Evolutionary conservation across 2,888 invertebrate genomes (phyloP).

Genomic region (Alloscopus bannaensis): DNA sequence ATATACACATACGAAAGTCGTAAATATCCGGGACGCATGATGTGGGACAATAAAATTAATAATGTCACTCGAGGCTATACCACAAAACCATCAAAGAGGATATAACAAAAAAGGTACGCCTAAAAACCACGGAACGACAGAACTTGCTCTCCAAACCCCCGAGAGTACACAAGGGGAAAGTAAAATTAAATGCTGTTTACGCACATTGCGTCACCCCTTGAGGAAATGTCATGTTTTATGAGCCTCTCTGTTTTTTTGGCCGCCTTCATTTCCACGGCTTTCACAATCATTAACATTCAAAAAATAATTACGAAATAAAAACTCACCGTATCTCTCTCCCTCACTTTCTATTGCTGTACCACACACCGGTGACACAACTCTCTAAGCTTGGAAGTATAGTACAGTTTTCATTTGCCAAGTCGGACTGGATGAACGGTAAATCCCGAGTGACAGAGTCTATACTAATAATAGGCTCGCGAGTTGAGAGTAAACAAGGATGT

Average conservation of each 20-base stretch:
- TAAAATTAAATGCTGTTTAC: slow-evolving; percentile 37
- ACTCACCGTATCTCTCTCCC: too few species aligned
- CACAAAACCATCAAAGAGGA: slow-evolving; percentile 38
- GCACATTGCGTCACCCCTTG: background rate
- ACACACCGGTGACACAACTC: too few species aligned
- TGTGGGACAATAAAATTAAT: slow-evolving; percentile 17
- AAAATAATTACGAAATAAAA: background rate
- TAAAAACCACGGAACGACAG: too few species aligned
- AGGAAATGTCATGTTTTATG: slow-evolving; percentile 1
- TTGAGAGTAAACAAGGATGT: background rate
- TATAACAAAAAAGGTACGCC: slow-evolving; percentile 6
- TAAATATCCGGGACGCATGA: too few species aligned
- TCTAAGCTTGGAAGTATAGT: too few species aligned
- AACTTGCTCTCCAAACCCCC: too few species aligned
- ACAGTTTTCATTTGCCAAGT: too few species aligned
- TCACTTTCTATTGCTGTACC: too few species aligned
- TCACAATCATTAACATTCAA: background rate
- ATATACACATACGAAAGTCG: background rate
- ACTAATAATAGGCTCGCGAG: slow-evolving; percentile 16
- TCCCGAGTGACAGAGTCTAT: too few species aligned
- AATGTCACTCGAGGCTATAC: background rate
- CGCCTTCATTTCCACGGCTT: background rate
- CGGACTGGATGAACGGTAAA: too few species aligned
- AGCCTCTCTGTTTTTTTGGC: background rate
- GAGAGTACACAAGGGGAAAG: background rate